A percentile compares a stretch with the other conserved stretches of the same genome.
These are phyloP conservation scores for Gymnothorax javanicus DNA, from an alignment of 2,797 vertebrate species.

Conservation along the genomic window DNA sequence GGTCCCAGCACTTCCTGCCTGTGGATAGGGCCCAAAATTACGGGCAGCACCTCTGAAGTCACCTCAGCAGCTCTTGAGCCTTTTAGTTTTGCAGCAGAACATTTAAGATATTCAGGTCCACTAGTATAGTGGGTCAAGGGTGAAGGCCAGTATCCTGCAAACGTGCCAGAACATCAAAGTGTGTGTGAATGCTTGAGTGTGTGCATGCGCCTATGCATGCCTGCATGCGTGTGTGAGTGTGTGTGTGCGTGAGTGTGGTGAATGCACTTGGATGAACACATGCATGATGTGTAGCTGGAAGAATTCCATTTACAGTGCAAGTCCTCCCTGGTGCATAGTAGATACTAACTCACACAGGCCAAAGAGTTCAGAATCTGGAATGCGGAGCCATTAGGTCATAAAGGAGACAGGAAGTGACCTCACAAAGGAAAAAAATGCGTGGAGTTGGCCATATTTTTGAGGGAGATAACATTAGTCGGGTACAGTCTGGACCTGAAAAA, in stretches of 20 bases:
- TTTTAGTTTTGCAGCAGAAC: too few species aligned
- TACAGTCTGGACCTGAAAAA: neutral
- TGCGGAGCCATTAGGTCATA: conserved; percentile 56
- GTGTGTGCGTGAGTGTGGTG: neutral
- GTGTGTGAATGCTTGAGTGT: neutral
- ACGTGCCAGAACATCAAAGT: neutral
- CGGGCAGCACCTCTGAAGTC: too few species aligned
- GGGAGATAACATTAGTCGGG: neutral
- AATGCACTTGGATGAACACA: too few species aligned
- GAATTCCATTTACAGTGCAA: conserved; percentile 38
- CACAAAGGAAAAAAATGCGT: conserved; percentile 36
- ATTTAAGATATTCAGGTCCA: too few species aligned
- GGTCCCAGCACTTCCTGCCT: too few species aligned
- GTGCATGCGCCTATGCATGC: neutral
- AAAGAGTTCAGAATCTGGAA: conserved; percentile 54
- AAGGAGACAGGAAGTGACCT: conserved; percentile 56
- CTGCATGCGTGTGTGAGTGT: neutral
- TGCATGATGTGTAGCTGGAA: conserved; percentile 27
- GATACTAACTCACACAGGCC: conserved; percentile 54
- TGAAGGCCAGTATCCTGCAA: too few species aligned
- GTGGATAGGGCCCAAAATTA: too few species aligned
- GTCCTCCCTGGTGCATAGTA: conserved; percentile 62
- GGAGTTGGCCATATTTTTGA: neutral
- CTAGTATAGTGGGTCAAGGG: too few species aligned
- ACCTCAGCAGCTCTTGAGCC: too few species aligned